Percentiles rank a stretch among this genome's conserved stretches.
phyloP scores from a whole-genome alignment of 2,888 invertebrate species.

The Pachycephus smyrnensis region DNA sequence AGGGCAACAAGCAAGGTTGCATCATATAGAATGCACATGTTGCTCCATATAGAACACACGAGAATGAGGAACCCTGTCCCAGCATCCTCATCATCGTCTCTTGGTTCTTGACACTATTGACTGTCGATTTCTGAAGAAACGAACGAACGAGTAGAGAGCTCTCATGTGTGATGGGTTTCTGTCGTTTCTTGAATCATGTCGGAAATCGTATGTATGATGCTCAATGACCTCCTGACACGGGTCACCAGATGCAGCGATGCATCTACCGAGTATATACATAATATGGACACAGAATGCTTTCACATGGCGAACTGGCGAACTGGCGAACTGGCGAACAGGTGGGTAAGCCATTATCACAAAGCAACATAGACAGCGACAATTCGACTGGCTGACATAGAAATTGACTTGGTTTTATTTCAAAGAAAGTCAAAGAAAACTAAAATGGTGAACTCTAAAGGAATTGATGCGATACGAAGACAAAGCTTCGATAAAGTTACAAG shows the following conservation, averaged over 20 bases:
- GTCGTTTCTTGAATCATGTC: not conserved
- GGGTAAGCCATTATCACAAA: not conserved
- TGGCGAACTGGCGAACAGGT: not conserved
- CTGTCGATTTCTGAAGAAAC: not conserved
- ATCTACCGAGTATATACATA: not conserved
- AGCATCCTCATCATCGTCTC: not conserved
- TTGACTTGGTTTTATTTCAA: not conserved
- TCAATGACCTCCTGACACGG: not conserved
- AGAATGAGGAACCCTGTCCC: not conserved
- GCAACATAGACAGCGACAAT: too few relatives aligned
- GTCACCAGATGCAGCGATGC: not conserved
- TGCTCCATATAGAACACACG: too few relatives aligned
- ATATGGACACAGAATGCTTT: not conserved
- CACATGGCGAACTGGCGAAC: too few relatives aligned
- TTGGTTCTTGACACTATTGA: not conserved
- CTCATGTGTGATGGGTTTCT: not conserved
- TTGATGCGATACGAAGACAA: not conserved
- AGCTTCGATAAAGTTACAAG: not conserved
- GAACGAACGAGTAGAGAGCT: not conserved
- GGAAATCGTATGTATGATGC: not conserved
- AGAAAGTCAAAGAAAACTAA: not conserved
- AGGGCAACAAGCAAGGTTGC: not conserved
- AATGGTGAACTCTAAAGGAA: not conserved
- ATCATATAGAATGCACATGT: not conserved
- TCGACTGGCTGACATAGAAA: not conserved